Evolutionary conservation across 2,113 vertebrate genomes (phyloP).

Genomic region (Panthera tigris): DNA sequence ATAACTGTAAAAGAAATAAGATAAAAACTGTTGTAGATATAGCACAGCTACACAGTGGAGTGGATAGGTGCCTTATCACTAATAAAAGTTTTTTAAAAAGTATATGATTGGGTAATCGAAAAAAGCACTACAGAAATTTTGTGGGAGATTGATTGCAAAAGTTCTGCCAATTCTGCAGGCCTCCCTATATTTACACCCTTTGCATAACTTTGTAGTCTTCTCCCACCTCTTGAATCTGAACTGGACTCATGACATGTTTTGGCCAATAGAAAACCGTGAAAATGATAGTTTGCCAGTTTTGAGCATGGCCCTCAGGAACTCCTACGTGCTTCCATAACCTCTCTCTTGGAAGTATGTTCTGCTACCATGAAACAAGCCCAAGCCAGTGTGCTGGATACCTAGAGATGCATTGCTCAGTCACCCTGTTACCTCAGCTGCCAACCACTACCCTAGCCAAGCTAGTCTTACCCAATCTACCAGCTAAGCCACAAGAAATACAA

Average conservation of each 20-base stretch:
- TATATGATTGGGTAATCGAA: background rate
- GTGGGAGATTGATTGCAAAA: background rate
- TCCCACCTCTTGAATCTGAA: background rate
- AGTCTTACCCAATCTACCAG: background rate
- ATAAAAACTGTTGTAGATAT: background rate
- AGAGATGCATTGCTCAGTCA: background rate
- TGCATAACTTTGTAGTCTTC: background rate
- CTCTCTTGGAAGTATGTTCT: slow-evolving; percentile 11
- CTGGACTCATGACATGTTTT: background rate
- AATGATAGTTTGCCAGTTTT: background rate
- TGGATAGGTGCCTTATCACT: background rate
- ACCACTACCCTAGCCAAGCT: background rate
- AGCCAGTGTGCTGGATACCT: background rate
- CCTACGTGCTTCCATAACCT: background rate
- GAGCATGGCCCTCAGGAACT: background rate
- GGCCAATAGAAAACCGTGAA: background rate
- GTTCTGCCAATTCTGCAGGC: background rate
- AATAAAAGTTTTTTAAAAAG: background rate
- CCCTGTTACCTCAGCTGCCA: background rate
- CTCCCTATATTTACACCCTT: background rate
- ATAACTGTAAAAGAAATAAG: background rate
- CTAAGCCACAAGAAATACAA: background rate
- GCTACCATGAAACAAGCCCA: background rate
- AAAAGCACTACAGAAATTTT: background rate
- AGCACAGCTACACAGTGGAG: background rate